Evolutionary conservation across 2,888 invertebrate genomes (phyloP).

Genomic region (Noctua janthina): DNA sequence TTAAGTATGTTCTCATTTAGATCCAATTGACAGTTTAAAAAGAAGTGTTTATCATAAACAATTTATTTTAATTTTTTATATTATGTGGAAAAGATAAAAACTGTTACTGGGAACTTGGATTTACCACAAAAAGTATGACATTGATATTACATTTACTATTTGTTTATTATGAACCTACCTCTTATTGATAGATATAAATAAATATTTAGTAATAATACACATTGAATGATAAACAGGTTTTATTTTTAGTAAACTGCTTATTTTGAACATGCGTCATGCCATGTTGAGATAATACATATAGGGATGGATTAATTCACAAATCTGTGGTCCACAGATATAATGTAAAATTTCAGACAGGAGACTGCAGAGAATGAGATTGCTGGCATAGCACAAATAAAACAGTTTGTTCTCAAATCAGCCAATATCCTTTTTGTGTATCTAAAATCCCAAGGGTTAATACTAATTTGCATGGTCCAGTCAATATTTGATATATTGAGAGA

Average conservation of each 20-base stretch:
- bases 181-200: background rate
- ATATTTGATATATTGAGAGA: background rate
- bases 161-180: background rate
- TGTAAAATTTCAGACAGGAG: no score
- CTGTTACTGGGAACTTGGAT: background rate
- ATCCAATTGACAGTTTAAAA: background rate
- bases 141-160: background rate
- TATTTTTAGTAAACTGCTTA: background rate
- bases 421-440: background rate
- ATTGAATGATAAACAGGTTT: background rate
- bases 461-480: background rate
- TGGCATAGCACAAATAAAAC: background rate
- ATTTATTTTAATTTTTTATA: background rate
- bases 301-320: background rate
- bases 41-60: background rate
- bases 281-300: background rate
- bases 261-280: background rate
- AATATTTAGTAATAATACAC: background rate
- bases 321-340: no score
- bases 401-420: background rate
- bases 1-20: background rate
- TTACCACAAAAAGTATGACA: background rate
- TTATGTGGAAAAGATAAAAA: background rate
- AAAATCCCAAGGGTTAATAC: background rate
- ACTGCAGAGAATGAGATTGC: background rate